Base-by-base conservation (phyloP, 2,113 vertebrate genomes). In the Rhineura floridana region DNA sequence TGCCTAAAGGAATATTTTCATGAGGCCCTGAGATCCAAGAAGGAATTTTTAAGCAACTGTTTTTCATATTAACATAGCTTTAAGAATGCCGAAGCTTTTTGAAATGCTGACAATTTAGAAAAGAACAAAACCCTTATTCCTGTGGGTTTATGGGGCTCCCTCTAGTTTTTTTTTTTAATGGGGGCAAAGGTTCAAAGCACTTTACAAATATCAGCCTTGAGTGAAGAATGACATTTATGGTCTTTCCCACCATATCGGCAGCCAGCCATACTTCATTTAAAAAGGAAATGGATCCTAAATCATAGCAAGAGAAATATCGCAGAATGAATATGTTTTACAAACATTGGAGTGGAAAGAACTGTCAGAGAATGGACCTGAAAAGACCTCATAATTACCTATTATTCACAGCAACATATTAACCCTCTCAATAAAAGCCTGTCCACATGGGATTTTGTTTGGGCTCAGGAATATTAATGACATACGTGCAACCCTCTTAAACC, bases 1-100 rank as follows among this genome's bases (percentile, higher is more conserved):
- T 87, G 33, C 90, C 17, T 76, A 23, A 90, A 89, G 11, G 55
- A 77, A 80, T 81, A 2, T 48, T 94, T 95, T 91, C 48, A 50
- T 36, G 72, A 93, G 52, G 55, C 84, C 55, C 42, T 52, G 6
- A 89, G 63, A 79, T 76, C 89, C 89, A 80, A 65, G 13, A 59
- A n/a, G 39, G 28, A 78, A 83, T 50, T 1, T 55, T 87, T 50
- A 83, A 89, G 12, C 33, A 55, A 90, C 86, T 79, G 42, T 30
- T 80, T 84, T 84, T 55, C 88, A 88, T 84, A 90, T 52, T 44
- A 90, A 7, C 25, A 80, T n/a, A 48, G 39, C 42, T 2, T 81
- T 90, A 63, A 23, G 77, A 9, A 86, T 75, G 33, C 87, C 8
- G 15, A 82, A 48, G 69, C 2, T 7, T 17, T 44, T 30, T 78